Base-by-base conservation (phyloP, 2,113 vertebrate genomes). In the Calidris pugnax region DNA sequence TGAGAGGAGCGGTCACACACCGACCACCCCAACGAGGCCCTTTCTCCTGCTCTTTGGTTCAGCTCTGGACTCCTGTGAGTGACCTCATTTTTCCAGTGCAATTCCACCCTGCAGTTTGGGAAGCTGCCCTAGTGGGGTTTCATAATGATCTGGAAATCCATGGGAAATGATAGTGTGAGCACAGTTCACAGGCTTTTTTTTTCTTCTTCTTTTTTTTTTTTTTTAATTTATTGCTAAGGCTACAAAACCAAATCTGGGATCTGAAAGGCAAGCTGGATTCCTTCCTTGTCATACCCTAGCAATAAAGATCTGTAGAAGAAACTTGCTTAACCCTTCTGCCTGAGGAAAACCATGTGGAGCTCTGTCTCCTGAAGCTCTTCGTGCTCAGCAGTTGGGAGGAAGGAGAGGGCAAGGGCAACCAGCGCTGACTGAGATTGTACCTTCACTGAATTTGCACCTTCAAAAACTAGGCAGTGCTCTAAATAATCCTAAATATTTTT, bases 1-100 rank as follows among this genome's bases (percentile, higher is more conserved):
- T 17, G 4, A 9, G 14, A 20, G 56, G 21, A 48, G 14, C 1
- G 2, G 6, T 6, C 2, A 5, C n/a, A 21, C 0, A 0, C n/a
- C 33, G 17, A 43, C 27, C 30, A 1, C 17, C 3, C 30, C 3
- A 2, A 23, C 2, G 1, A 32, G 66, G n/a, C 17, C 84, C 55
- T 57, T 32, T 3, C 33, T 69, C 59, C 60, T 20, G 19, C 48
- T 51, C 56, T 5, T 50, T 3, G 6, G 11, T 22, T 15, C 60
- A 37, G 43, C 74, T 33, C 66, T 6, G 30, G 6, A 6, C 37
- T 63, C 59, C 13, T 33, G 33, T 0, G 7, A 27, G 24, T 3
- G 35, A 48, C 18, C 35, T 39, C 33, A 13, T 59, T 60, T 67
- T 63, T 63, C 56, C 23, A 74, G 24, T 9, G n/a, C 30, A 77